Evolutionary conservation across 2,797 vertebrate species (phyloP).

Genomic region (Platyrinchus mystaceus): DNA sequence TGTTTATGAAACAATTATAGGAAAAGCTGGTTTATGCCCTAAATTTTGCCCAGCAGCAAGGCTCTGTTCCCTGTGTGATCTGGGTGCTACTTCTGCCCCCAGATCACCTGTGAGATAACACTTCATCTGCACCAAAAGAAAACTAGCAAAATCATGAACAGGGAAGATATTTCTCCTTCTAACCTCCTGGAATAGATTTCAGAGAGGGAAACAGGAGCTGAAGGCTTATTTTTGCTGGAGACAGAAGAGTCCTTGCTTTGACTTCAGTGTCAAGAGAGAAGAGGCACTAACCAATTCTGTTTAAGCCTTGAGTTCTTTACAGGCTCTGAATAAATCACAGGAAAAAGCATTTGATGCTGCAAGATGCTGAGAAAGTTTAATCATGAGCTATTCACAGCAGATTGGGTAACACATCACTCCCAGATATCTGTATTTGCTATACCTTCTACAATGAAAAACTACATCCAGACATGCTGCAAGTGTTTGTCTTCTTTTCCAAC

Average conservation of each 20-base stretch:
- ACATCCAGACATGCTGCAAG: neutral
- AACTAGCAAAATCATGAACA: neutral
- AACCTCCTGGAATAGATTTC: neutral
- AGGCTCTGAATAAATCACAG: neutral
- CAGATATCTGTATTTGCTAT: neutral
- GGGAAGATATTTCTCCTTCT: neutral
- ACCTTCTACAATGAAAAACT: neutral
- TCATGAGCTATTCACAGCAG: neutral
- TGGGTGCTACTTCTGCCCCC: neutral
- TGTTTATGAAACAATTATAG: neutral
- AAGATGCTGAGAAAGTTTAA: conserved; percentile 1
- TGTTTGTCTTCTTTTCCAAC: neutral
- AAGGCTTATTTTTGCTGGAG: neutral
- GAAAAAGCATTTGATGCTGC: neutral
- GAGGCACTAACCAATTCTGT: neutral
- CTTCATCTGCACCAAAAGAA: neutral
- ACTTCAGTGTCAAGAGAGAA: neutral
- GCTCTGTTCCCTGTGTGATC: neutral
- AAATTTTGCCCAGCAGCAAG: neutral
- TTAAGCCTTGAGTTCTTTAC: neutral
- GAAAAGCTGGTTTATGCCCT: neutral
- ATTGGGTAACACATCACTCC: neutral
- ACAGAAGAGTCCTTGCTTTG: neutral
- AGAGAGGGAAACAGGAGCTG: neutral
- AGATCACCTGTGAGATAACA: neutral